Percentiles rank a stretch among this genome's conserved stretches.
These are phyloP conservation scores for Pogonocichla stellata DNA, from an alignment of 2,113 vertebrate genomes.

Conservation along the genomic window DNA sequence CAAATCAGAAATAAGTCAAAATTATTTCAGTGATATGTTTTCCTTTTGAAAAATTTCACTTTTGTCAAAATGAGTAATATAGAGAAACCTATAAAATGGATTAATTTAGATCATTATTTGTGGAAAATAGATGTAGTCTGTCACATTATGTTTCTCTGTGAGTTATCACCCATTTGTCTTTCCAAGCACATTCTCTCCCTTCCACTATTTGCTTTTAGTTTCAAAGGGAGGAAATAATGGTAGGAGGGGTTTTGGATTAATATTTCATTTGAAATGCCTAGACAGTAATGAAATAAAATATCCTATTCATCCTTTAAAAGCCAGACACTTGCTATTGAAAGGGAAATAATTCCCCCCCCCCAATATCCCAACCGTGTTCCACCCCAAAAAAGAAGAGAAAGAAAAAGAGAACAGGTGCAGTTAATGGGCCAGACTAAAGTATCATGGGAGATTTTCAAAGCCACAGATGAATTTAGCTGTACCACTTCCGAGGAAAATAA, in stretches of 20 bases:
- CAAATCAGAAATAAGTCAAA: not conserved
- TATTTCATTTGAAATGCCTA: not conserved
- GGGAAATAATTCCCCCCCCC: not conserved
- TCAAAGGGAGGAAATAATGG: not conserved
- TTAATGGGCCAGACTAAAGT: not conserved
- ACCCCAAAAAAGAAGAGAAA: not conserved
- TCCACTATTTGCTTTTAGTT: not conserved
- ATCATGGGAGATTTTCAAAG: not conserved
- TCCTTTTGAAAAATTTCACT: not conserved
- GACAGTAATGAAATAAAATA: slow-evolving; percentile 10
- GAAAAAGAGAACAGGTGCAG: not conserved
- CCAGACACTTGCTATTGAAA: not conserved
- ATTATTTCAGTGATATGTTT: fast-evolving
- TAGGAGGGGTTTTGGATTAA: not conserved
- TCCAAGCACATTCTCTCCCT: not conserved
- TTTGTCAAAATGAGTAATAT: not conserved
- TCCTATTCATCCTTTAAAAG: not conserved
- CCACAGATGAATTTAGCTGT: not conserved
- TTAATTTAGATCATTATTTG: not conserved
- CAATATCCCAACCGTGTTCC: not conserved
- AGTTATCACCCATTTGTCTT: not conserved
- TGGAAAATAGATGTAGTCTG: not conserved
- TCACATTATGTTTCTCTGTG: not conserved
- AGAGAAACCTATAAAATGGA: not conserved
- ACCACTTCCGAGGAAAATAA: not conserved